Conservation (phyloP, 2,888 invertebrate genomes). For the Miltochrista miniata region DNA sequence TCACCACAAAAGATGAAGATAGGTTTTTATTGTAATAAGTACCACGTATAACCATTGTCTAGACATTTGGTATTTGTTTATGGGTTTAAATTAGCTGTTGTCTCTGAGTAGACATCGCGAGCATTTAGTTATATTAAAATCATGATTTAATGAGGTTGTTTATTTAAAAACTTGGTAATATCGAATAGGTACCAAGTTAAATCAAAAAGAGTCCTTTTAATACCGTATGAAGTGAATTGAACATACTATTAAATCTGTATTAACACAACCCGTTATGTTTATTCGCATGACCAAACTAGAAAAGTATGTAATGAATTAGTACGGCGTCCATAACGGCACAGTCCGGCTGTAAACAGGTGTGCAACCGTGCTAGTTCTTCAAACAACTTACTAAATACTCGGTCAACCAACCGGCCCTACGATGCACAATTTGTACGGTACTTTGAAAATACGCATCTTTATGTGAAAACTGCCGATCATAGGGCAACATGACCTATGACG, state of each 20-base stretch:
- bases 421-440: not conserved
- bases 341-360: slow-evolving; percentile 27
- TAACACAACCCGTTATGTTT: slow-evolving; percentile 25
- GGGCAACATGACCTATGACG: too few species aligned
- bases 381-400: slow-evolving; percentile 7
- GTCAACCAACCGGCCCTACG: slow-evolving; percentile 12
- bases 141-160: too few species aligned
- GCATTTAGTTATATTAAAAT: too few species aligned
- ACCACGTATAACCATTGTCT: not conserved
- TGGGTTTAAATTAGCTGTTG: too few species aligned
- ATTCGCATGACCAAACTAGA: slow-evolving; percentile 28
- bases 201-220: too few species aligned
- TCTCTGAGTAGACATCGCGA: too few species aligned
- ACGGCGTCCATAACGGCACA: slow-evolving; percentile 28
- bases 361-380: slow-evolving; percentile 11
- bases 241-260: too few species aligned
- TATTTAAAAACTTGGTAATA: too few species aligned
- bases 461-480: not conserved
- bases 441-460: slow-evolving; percentile 2
- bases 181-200: too few species aligned
- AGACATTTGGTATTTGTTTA: too few species aligned
- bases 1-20: slow-evolving; percentile 5
- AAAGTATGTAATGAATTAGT: slow-evolving; percentile 20
- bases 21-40: slow-evolving; percentile 1
- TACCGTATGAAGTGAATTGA: too few species aligned